A percentile compares a stretch with the other conserved stretches of the same genome.
Evolutionary conservation across 53 echinoderm and acorn worm species (phyloP).

Genomic region (Holothuria leucospilota): DNA sequence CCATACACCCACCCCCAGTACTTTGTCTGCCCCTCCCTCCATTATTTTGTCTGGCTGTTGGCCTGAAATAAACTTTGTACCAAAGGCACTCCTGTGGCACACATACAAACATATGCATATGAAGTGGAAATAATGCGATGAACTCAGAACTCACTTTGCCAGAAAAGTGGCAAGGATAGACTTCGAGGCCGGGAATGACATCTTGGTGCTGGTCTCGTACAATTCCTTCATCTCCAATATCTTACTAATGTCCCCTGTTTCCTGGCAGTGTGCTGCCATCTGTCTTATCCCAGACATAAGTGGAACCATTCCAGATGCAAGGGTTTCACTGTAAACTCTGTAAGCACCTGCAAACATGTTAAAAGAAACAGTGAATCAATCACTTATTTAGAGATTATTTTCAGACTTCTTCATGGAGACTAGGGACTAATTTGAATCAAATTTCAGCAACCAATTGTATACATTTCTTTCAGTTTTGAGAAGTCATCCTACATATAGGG

Average conservation of each 20-base stretch:
- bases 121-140: too few species aligned
- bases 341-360: slow-evolving; percentile 62
- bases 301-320: slow-evolving; percentile 51
- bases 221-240: slow-evolving; percentile 64
- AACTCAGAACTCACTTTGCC: slow-evolving; percentile 53
- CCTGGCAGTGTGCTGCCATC: slow-evolving; percentile 56
- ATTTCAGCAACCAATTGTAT: too few species aligned
- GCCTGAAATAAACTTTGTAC: too few species aligned
- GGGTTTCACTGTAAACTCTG: slow-evolving; percentile 37
- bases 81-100: too few species aligned
- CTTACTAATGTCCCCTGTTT: slow-evolving; percentile 62
- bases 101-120: too few species aligned
- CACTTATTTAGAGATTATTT: neutral
- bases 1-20: too few species aligned
- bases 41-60: too few species aligned
- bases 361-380: neutral
- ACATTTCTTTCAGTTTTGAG: too few species aligned
- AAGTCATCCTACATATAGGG: too few species aligned
- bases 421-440: too few species aligned
- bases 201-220: slow-evolving; percentile 53
- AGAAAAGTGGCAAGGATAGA: slow-evolving; percentile 66
- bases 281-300: slow-evolving; percentile 57
- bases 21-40: too few species aligned
- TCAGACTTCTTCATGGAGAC: too few species aligned
- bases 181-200: slow-evolving; percentile 63